Base-by-base conservation (phyloP, 2,888 invertebrate genomes). In the Tetragonula carbonaria region DNA sequence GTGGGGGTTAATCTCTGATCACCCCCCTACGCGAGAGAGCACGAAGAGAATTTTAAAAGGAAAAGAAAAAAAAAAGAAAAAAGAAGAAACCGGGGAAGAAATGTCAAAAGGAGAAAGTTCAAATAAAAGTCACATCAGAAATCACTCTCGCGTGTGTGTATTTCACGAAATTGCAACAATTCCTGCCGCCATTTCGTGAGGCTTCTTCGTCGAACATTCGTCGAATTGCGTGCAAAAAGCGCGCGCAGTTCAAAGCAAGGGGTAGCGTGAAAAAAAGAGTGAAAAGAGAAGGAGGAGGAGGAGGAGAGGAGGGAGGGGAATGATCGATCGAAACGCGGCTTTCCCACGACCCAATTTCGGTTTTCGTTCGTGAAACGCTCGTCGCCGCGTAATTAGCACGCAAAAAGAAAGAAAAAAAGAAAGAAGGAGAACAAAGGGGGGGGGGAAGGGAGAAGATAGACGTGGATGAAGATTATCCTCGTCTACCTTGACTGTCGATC, bases 301-400 rank as follows among this genome's bases (percentile, higher is more conserved):
- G 16, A 8, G 23, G 1, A 28, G 21, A 45, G 23, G n/a, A 23
- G 76, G 57, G 68, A 68, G 72, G 72, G 72, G 57, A 16, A 68
- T 66, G 38, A 73, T 77, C 53, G 66, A 68, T 72, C 62, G 75
- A 80, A 38, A 76, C 66, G 18, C 77, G 65, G 28, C 50, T 73
- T 88, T 88, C 86, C 73, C 88, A 86, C 82, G 86, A 38, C 77
- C 84, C 80, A 86, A 77, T 88, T 88, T 82, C 72, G 5, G 23
- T 53, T 71, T 28, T 18, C 13, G 28, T 76, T 66, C 23, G 14
- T 57, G 28, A 55, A 53, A 55, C 57, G 28, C n/a, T 59, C 55
- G 23, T 50, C n/a, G 14, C 28, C 68, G 38, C 38, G 87, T 53
- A 73, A 87, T 87, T 83, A 83, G 45, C 74, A 53, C 80, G 71